Evolutionary conservation across 1,140 invertebrate genomes (phyloP), one percentile per base, ranked within the genome.

Genomic region (Saxidomus purpurata): DNA sequence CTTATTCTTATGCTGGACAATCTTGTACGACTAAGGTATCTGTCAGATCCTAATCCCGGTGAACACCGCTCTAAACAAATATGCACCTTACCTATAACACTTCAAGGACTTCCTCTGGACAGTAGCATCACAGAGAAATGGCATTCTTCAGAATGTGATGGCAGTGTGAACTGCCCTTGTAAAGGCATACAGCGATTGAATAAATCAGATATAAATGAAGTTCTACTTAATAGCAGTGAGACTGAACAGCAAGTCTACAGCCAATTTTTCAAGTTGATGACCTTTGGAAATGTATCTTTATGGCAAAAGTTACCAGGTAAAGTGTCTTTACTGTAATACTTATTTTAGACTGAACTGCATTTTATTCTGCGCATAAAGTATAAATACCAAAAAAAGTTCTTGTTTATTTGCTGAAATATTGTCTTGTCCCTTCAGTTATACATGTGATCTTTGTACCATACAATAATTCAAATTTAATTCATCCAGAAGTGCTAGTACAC

Each of bases 201-300:
- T 9, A 22, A 40, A 25, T 1, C 11, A 3, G 36, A 76, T 43
- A 1, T 76, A 6, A 4, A 8, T 34, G 9, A 22, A 76, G 11
- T 9, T n/a, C 22, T n/a, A 43, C 71, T 40, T 40, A 11, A 76
- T 40, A 8, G 17, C 3, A n/a, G n/a, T 25, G 25, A 36, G 17
- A 40, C 25, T 25, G 61, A 71, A 61, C 28, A 84, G 40, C 19
- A 31, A 6, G 36, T 17, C 4, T 11, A 67, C 9, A 17, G 4
- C n/a, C n/a, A 63, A 4, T 84, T 63, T 28, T 43, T 40, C 25
- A 63, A 84, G 25, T 36, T 84, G 63, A 49, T 84, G 61, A 74
- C 61, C 25, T 84, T 59, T 40, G 17, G 47, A 11, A 34, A 43
- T 25, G 22, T n/a, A n/a, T 22, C 13, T 17, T 40, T 67, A 47